These are phyloP conservation scores for Torymus aiolomorphi DNA, from an alignment of 2,888 invertebrate genomes.

Conservation along the genomic window DNA sequence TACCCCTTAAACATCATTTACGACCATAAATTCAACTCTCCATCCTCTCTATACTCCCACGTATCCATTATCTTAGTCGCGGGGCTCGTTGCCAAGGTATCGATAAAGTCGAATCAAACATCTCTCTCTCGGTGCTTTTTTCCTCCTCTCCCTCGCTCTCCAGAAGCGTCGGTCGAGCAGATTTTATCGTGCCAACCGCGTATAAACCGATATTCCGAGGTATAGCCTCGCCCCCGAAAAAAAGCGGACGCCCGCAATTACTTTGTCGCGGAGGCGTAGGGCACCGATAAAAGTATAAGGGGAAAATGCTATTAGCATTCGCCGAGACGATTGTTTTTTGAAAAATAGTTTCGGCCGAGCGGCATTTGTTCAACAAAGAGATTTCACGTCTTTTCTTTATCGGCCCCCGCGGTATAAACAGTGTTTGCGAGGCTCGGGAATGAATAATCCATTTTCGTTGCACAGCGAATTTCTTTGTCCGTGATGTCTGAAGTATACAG, in stretches of 20 bases:
- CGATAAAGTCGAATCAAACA: slow-evolving; percentile 35
- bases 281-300: no score
- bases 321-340: no score
- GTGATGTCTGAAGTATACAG: no score
- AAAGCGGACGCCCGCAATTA: neutral
- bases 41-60: neutral
- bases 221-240: slow-evolving; percentile 5
- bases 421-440: no score
- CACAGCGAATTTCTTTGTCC: no score
- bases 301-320: no score
- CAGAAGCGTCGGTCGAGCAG: slow-evolving; percentile 12
- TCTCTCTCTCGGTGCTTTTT: neutral
- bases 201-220: slow-evolving; percentile 36
- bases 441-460: no score
- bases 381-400: no score
- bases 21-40: neutral
- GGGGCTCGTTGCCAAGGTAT: slow-evolving; percentile 35
- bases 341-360: no score
- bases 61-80: neutral
- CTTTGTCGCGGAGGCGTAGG: no score
- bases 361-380: no score
- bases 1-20: neutral
- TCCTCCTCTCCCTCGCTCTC: slow-evolving; percentile 17
- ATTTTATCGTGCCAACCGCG: slow-evolving; percentile 43
- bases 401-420: no score